A percentile compares a stretch with the other conserved stretches of the same genome.
Evolutionary conservation across 2,888 invertebrate genomes (phyloP).

Genomic region (Muscina levida): DNA sequence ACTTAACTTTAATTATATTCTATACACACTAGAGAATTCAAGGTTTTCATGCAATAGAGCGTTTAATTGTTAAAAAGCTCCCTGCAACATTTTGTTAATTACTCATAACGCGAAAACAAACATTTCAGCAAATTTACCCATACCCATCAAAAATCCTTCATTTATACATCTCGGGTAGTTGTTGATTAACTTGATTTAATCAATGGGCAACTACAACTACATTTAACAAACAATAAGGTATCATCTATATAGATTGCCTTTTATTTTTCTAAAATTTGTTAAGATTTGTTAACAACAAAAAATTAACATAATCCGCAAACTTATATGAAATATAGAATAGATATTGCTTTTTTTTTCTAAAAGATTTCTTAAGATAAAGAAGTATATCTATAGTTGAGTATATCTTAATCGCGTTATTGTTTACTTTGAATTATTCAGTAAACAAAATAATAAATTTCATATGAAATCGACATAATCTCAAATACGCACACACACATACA

Average conservation of each 20-base stretch:
- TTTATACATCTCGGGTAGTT: neutral
- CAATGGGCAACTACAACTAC: neutral
- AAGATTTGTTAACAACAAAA: neutral
- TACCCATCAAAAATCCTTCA: slow-evolving; percentile 8
- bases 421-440: slow-evolving; percentile 4
- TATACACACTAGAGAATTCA: too few relatives aligned
- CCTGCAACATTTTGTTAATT: too few relatives aligned
- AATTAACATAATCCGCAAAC: neutral
- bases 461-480: neutral
- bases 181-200: neutral
- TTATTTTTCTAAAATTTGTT: neutral
- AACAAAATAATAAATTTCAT: slow-evolving; percentile 21
- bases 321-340: too few relatives aligned
- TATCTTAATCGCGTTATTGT: neutral
- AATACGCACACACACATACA: too few relatives aligned
- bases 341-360: slow-evolving; percentile 11
- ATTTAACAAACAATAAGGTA: neutral
- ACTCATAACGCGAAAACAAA: too few relatives aligned
- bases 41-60: too few relatives aligned
- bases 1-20: too few relatives aligned
- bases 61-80: too few relatives aligned
- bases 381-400: neutral
- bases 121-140: too few relatives aligned
- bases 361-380: neutral
- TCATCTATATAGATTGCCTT: too few relatives aligned